phyloP scores from a whole-genome alignment of 2,113 vertebrate species.

The Tupaia tana region DNA sequence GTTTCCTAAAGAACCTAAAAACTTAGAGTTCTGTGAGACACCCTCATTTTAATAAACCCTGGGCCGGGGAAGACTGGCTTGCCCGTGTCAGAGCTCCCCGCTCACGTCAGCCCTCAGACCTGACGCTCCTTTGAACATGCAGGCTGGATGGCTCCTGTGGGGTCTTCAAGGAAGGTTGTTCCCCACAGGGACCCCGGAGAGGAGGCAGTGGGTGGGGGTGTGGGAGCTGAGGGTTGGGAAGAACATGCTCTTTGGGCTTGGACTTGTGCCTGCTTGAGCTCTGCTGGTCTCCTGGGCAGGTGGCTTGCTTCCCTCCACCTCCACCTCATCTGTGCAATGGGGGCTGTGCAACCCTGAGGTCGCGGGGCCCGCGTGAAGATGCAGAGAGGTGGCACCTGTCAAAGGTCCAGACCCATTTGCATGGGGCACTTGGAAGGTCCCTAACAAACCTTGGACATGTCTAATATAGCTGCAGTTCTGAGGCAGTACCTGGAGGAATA shows the following conservation, averaged over 20 bases:
- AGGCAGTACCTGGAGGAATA: neutral
- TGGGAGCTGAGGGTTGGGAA: rapidly evolving
- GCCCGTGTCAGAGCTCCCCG: neutral
- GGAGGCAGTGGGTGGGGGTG: rapidly evolving
- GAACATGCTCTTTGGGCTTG: neutral
- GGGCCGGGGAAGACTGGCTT: neutral
- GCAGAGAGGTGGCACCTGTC: neutral
- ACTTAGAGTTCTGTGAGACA: neutral
- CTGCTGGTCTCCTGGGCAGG: neutral
- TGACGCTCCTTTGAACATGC: neutral
- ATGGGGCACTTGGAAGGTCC: neutral
- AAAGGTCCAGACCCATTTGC: rapidly evolving
- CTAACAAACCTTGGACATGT: neutral
- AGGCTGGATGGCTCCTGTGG: neutral
- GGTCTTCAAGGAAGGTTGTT: neutral
- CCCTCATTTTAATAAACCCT: neutral
- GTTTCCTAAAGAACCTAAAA: neutral
- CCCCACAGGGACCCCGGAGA: neutral
- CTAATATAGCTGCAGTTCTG: neutral
- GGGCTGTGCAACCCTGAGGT: neutral
- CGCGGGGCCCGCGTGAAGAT: neutral
- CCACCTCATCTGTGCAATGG: neutral
- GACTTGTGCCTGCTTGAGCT: neutral
- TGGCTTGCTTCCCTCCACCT: neutral
- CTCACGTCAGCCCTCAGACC: no score